These are phyloP conservation scores for Latrodectus geometricus DNA, from an alignment of 1,140 invertebrate species.

Conservation along the genomic window DNA sequence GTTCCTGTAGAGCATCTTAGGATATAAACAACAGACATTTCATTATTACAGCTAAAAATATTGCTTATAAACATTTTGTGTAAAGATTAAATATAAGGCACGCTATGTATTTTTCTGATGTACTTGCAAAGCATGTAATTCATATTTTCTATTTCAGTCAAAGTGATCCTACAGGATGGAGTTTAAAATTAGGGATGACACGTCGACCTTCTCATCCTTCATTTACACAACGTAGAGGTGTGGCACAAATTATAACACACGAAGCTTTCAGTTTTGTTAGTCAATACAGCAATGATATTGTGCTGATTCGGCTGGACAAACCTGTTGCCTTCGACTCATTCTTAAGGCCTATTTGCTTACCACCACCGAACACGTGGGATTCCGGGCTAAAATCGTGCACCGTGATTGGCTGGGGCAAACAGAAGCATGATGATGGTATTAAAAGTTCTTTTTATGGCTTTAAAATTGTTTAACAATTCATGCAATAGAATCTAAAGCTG, in stretches of 20 bases:
- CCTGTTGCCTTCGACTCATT: slow-evolving; percentile 79
- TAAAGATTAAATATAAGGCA: too few relatives aligned
- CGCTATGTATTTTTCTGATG: too few relatives aligned
- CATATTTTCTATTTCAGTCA: slow-evolving; percentile 50
- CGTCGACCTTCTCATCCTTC: slow-evolving; percentile 63
- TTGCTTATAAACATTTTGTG: too few relatives aligned
- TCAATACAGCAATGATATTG: slow-evolving; percentile 68
- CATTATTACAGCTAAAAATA: too few relatives aligned
- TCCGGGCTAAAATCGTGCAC: slow-evolving; percentile 59
- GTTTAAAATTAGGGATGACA: slow-evolving; percentile 64
- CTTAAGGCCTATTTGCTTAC: slow-evolving; percentile 88
- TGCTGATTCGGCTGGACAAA: slow-evolving; percentile 86
- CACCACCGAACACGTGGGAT: slow-evolving; percentile 65
- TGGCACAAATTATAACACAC: slow-evolving; percentile 63
- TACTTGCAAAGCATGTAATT: too few relatives aligned
- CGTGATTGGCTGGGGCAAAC: slow-evolving; percentile 66
- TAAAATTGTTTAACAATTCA: too few relatives aligned
- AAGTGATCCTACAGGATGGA: slow-evolving; percentile 63
- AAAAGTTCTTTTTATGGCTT: too few relatives aligned
- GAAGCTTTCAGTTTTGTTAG: slow-evolving; percentile 63
- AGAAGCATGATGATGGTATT: slow-evolving; percentile 63
- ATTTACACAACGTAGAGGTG: slow-evolving; percentile 62
- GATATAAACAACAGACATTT: too few relatives aligned
- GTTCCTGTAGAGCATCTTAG: too few relatives aligned
- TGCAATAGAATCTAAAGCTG: too few relatives aligned